phyloP scores from a whole-genome alignment of 2,797 vertebrate genomes.

The Cyprinella venusta region DNA sequence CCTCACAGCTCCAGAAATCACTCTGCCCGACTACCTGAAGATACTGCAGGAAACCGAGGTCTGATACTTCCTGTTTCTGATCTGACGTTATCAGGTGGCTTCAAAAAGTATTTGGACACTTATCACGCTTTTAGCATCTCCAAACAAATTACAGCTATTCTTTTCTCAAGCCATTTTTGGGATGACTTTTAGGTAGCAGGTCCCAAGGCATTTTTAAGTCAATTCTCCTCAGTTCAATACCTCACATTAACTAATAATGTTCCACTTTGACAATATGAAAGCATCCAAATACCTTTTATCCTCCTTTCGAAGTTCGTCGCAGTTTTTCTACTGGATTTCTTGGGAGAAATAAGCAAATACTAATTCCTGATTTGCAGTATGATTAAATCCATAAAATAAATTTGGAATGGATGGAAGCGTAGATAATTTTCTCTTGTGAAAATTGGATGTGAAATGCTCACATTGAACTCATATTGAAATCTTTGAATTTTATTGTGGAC shows the following conservation, averaged over 20 bases:
- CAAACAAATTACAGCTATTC: background rate
- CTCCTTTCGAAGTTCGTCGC: background rate
- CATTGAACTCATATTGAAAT: background rate
- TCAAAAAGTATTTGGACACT: background rate
- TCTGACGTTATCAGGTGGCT: background rate
- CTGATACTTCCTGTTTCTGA: background rate
- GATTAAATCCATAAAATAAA: background rate
- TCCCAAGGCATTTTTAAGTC: background rate
- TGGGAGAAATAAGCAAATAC: background rate
- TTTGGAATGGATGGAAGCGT: too few species aligned
- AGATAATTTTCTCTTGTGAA: too few species aligned
- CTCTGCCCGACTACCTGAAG: conserved; percentile 77
- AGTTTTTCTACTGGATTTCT: background rate
- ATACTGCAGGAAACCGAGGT: conserved; percentile 74
- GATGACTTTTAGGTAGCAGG: background rate
- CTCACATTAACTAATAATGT: background rate
- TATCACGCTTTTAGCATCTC: background rate
- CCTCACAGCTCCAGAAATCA: conserved; percentile 61
- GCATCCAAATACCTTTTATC: background rate
- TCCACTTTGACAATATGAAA: background rate
- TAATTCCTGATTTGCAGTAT: background rate
- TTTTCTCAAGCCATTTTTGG: background rate
- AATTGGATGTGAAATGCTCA: too few species aligned
- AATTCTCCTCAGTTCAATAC: background rate
- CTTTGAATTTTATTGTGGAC: background rate